Conservation (phyloP, 2,888 invertebrate genomes). For the Lepidochrysops patricia region DNA sequence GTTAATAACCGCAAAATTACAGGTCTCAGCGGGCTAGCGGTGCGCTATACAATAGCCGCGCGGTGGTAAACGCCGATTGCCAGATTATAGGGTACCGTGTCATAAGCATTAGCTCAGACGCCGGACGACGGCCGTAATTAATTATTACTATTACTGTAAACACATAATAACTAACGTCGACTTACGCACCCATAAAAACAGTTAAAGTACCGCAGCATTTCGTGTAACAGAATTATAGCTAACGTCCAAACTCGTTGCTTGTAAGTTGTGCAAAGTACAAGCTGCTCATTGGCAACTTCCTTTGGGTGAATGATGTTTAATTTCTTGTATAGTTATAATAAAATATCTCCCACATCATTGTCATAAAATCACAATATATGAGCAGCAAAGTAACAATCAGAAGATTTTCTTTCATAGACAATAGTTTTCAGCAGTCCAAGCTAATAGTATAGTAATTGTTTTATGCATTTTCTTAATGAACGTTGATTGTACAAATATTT, state of each 20-base stretch:
- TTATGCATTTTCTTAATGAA: too few species aligned
- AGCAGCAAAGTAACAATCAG: too few species aligned
- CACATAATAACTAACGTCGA: constrained; percentile 1
- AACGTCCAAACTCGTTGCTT: neutral
- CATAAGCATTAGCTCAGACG: constrained; percentile 45
- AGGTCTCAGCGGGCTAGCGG: constrained; percentile 51
- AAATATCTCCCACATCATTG: too few species aligned
- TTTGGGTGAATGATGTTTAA: too few species aligned
- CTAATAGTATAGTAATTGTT: too few species aligned
- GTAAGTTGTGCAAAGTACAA: too few species aligned
- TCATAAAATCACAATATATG: too few species aligned
- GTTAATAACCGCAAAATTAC: constrained; percentile 64
- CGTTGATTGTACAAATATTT: too few species aligned
- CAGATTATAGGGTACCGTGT: constrained; percentile 68
- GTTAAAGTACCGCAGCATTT: neutral
- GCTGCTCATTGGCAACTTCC: neutral
- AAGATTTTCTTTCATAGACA: too few species aligned
- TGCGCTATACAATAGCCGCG: constrained; percentile 42
- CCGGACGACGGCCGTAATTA: constrained; percentile 18
- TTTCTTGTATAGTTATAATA: too few species aligned
- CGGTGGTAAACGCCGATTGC: constrained; percentile 49
- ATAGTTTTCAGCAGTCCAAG: too few species aligned
- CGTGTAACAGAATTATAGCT: neutral
- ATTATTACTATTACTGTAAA: constrained; percentile 14
- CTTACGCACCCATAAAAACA: constrained; percentile 2